phyloP scores from a whole-genome alignment of 2,113 vertebrate genomes.

The Gracilinanus agilis region DNA sequence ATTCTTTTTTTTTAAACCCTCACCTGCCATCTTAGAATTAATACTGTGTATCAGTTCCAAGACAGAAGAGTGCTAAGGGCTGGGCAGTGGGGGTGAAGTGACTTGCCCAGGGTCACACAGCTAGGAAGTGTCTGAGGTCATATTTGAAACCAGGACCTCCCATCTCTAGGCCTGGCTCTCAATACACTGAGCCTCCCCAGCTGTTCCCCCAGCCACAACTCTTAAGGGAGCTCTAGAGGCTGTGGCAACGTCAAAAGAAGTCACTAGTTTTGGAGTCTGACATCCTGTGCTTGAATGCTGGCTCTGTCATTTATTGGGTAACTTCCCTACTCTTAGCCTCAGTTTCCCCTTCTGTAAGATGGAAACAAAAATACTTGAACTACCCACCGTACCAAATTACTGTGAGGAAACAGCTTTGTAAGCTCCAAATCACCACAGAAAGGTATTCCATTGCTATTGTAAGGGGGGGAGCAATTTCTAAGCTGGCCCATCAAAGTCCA shows the following conservation, averaged over 20 bases:
- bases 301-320: neutral
- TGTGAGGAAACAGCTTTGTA: neutral
- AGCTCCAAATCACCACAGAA: neutral
- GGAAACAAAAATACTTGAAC: neutral
- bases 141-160: too few species aligned
- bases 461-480: neutral
- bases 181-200: too few species aligned
- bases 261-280: neutral
- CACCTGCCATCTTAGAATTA: too few species aligned
- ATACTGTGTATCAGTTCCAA: too few species aligned
- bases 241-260: neutral
- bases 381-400: neutral
- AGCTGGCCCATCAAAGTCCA: neutral
- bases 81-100: too few species aligned
- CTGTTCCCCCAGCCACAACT: neutral
- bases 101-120: too few species aligned
- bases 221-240: constrained; percentile 5
- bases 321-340: neutral
- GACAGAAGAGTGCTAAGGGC: too few species aligned
- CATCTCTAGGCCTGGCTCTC: too few species aligned
- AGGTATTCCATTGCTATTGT: neutral
- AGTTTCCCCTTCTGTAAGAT: neutral
- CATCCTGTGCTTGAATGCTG: neutral
- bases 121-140: too few species aligned
- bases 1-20: neutral